phyloP scores from a whole-genome alignment of 2,888 invertebrate genomes.

The Calameuta filiformis region DNA sequence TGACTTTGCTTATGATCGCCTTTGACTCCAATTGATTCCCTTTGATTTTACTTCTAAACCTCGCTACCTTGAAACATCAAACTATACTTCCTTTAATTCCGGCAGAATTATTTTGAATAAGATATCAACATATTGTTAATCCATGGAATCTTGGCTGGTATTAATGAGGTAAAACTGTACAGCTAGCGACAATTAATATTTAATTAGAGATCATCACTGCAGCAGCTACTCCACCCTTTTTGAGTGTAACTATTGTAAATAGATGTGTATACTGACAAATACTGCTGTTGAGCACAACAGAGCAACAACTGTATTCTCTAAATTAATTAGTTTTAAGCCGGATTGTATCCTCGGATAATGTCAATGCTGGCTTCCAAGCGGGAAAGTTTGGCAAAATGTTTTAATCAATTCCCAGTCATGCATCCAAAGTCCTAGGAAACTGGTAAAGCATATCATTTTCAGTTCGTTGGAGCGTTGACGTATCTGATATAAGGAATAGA shows the following conservation, averaged over 20 bases:
- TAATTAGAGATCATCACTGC: not conserved
- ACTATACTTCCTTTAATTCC: not conserved
- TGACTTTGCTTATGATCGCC: no score
- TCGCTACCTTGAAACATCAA: not conserved
- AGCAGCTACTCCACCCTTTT: not conserved
- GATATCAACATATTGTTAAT: not conserved
- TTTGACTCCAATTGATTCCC: no score
- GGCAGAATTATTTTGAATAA: not conserved
- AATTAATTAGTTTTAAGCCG: constrained; percentile 40
- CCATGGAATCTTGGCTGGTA: not conserved
- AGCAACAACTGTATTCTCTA: constrained; percentile 1
- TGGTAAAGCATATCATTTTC: not conserved
- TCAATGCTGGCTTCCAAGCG: constrained; percentile 30
- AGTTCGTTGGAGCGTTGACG: not conserved
- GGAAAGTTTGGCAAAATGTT: constrained; percentile 7
- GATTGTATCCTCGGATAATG: constrained; percentile 28
- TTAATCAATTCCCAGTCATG: not conserved
- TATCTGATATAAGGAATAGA: not conserved
- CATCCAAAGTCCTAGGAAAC: not conserved
- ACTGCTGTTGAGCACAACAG: not conserved
- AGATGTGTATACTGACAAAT: not conserved
- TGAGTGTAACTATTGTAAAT: no score
- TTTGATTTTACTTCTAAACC: no score
- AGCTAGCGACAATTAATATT: not conserved
- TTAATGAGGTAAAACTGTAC: not conserved